A percentile compares a stretch with the other conserved stretches of the same genome.
Conservation (phyloP, 2,113 vertebrate species). For the Thoracochromis brauschi region DNA sequence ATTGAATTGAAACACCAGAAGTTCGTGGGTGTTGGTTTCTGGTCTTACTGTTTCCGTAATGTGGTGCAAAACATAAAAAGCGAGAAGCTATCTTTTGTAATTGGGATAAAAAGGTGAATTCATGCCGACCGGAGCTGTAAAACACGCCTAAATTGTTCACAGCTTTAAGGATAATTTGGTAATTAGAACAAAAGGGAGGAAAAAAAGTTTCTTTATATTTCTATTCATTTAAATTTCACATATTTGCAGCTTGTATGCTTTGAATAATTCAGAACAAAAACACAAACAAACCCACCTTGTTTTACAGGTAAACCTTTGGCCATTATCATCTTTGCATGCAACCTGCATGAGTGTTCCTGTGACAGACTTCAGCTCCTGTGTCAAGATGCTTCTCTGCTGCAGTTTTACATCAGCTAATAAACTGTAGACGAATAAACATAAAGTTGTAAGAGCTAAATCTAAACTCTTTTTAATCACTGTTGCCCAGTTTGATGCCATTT, state of each 20-base stretch:
- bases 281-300: background rate
- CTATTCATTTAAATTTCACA: background rate
- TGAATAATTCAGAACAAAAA: background rate
- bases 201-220: background rate
- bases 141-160: background rate
- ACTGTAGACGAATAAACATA: background rate
- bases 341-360: background rate
- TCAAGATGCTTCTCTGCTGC: background rate
- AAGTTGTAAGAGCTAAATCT: background rate
- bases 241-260: background rate
- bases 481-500: fast-evolving
- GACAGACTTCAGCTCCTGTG: background rate
- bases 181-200: background rate
- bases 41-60: background rate
- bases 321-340: background rate
- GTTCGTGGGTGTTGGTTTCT: background rate
- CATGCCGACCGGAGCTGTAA: fast-evolving
- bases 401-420: background rate
- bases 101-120: background rate
- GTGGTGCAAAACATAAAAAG: background rate
- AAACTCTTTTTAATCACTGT: background rate
- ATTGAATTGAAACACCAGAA: background rate
- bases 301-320: background rate
- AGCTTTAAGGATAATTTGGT: background rate
- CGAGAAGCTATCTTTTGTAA: background rate